Evolutionary conservation across 2,797 vertebrate genomes (phyloP).

Genomic region (Novumbra hubbsi): DNA sequence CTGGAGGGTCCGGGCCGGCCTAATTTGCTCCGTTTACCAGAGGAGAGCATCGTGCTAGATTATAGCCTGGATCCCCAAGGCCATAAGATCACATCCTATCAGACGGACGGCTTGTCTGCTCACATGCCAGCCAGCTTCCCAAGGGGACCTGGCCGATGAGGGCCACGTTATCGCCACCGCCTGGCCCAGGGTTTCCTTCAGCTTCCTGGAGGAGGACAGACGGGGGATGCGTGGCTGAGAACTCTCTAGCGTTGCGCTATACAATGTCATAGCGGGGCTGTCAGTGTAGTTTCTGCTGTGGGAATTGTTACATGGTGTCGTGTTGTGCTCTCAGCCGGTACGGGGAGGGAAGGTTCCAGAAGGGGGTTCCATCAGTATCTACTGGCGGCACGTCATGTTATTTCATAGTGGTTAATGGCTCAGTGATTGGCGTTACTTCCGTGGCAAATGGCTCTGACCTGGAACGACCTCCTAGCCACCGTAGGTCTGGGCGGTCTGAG

Average conservation of each 20-base stretch:
- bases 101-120: neutral
- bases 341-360: neutral
- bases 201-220: neutral
- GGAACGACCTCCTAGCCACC: neutral
- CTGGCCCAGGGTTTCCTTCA: conserved; percentile 1
- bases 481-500: neutral
- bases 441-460: neutral
- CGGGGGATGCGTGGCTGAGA: too few relatives aligned
- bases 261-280: neutral
- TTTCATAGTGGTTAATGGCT: too few relatives aligned
- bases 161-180: conserved; percentile 11
- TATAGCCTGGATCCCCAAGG: neutral
- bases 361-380: neutral
- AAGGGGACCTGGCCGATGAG: neutral
- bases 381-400: neutral
- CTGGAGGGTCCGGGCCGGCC: neutral
- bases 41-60: neutral
- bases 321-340: neutral
- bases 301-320: neutral
- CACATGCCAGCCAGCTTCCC: neutral
- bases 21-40: neutral
- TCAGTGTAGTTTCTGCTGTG: neutral
- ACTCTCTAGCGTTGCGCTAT: neutral
- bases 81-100: conserved; percentile 6
- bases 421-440: too few relatives aligned